A percentile compares a stretch with the other conserved stretches of the same genome.
Conservation (phyloP, 2,797 vertebrate genomes). For the Argya squamiceps region DNA sequence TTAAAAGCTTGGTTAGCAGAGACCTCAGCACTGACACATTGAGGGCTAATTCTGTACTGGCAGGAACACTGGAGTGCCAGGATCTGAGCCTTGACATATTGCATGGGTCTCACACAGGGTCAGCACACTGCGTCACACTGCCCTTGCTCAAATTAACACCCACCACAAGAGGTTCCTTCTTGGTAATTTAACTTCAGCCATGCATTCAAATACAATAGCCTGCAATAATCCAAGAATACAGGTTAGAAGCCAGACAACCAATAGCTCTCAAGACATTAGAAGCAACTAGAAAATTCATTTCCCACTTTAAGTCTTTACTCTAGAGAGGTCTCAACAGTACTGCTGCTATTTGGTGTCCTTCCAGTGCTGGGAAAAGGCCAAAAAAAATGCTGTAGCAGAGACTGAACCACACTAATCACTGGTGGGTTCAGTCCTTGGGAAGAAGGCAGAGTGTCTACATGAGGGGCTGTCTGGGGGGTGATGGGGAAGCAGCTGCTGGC, state of each 20-base stretch:
- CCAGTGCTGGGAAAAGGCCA: neutral
- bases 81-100: neutral
- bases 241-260: conserved; percentile 2
- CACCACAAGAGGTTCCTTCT: neutral
- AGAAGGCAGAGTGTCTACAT: neutral
- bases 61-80: neutral
- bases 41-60: neutral
- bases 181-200: neutral
- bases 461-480: neutral
- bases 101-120: neutral
- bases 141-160: neutral
- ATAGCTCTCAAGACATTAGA: neutral
- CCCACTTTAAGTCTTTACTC: neutral
- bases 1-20: neutral
- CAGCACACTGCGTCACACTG: neutral
- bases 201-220: neutral
- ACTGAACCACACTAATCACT: neutral
- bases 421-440: neutral
- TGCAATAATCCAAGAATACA: neutral
- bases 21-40: neutral
- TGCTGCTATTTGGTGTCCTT: conserved; percentile 16
- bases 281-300: neutral
- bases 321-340: neutral
- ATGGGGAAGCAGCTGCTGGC: neutral
- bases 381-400: neutral